A percentile compares a stretch with the other conserved stretches of the same genome.
Evolutionary conservation across 2,113 vertebrate genomes (phyloP).

Genomic region (Festucalex cinctus): DNA sequence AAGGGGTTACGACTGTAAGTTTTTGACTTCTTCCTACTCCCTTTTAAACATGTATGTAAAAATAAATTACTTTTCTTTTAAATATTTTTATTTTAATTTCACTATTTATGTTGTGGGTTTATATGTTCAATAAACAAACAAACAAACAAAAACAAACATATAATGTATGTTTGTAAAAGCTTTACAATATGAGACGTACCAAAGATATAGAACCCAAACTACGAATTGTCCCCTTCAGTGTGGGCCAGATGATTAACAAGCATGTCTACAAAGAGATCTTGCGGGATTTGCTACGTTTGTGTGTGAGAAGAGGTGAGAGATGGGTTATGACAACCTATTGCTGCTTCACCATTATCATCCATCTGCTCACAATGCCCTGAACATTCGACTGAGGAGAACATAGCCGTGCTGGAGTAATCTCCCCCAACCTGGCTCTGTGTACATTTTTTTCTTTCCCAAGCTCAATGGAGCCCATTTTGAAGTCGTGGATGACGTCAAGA

Average conservation of each 20-base stretch:
- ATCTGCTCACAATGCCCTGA: background rate
- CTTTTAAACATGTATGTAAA: no score
- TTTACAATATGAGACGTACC: background rate
- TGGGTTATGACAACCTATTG: background rate
- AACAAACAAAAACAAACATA: no score
- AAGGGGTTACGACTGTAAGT: no score
- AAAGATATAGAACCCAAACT: background rate
- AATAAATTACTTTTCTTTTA: no score
- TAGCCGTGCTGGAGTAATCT: background rate
- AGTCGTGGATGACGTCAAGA: background rate
- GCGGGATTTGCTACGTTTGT: background rate
- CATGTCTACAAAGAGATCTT: background rate
- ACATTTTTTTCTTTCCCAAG: no score
- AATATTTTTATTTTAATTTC: no score
- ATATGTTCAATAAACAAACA: no score
- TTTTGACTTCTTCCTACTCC: no score
- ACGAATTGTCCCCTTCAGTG: background rate
- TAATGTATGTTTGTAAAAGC: slow-evolving; percentile 2
- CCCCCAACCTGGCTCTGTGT: background rate
- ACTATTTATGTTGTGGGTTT: no score
- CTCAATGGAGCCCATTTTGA: no score
- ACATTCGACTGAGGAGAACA: background rate
- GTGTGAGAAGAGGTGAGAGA: background rate
- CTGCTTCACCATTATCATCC: background rate
- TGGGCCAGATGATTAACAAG: background rate